phyloP scores from a whole-genome alignment of 2,888 invertebrate species.

The Sinodicranocentrus sp. region DNA sequence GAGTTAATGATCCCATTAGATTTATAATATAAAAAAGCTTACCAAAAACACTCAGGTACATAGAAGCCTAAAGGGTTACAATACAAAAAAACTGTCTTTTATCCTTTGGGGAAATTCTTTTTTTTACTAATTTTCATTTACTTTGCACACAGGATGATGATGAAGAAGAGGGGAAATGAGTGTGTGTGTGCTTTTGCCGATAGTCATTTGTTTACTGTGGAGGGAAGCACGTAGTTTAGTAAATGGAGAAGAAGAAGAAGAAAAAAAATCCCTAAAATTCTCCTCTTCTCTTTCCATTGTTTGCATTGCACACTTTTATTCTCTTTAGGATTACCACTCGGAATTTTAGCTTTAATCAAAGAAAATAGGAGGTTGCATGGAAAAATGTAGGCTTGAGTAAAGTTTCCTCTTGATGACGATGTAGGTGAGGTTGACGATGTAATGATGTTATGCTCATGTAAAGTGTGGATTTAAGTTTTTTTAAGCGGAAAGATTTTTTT shows the following conservation, averaged over 20 bases:
- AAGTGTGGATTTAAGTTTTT: too few relatives aligned
- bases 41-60: too few relatives aligned
- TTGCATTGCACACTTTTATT: background rate
- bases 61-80: too few relatives aligned
- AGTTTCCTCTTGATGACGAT: conserved; percentile 8
- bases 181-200: conserved; percentile 1
- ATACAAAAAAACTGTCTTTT: too few relatives aligned
- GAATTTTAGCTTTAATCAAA: conserved; percentile 9
- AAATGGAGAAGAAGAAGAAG: too few relatives aligned
- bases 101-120: conserved; percentile 10
- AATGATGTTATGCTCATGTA: too few relatives aligned
- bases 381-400: too few relatives aligned
- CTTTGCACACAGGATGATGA: conserved; percentile 13
- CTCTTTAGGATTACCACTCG: too few relatives aligned
- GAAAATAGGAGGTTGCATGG: background rate
- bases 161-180: background rate
- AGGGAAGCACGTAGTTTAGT: conserved; percentile 22
- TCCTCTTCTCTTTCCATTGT: background rate
- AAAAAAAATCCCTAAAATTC: too few relatives aligned
- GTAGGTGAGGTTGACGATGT: conserved; percentile 6
- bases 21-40: background rate
- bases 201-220: conserved; percentile 21
- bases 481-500: too few relatives aligned
- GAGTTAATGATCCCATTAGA: background rate
- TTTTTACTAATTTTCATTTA: conserved; percentile 41